These are phyloP conservation scores for Ascaphus truei DNA, from an alignment of 2,113 vertebrate species.

Conservation along the genomic window DNA sequence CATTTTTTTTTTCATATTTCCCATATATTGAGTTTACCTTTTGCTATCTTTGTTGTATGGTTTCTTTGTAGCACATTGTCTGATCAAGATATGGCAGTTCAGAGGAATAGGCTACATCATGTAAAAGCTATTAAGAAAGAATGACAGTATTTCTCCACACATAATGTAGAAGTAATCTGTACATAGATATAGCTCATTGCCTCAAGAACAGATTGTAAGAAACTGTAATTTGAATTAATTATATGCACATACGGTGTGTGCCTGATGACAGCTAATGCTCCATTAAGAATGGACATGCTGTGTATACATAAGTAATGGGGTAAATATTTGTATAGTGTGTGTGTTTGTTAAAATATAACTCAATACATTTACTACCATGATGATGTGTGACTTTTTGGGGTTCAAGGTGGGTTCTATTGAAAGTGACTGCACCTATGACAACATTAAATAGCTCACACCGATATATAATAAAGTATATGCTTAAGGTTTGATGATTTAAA, in stretches of 20 bases:
- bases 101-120: background rate
- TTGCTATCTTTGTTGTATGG: too few species aligned
- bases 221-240: slow-evolving; percentile 69
- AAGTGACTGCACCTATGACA: too few species aligned
- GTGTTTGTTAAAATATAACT: slow-evolving; percentile 62
- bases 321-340: slow-evolving; percentile 76
- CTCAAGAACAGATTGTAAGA: slow-evolving; percentile 53
- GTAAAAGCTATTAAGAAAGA: background rate
- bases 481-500: too few species aligned
- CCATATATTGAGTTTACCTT: background rate
- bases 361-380: too few species aligned
- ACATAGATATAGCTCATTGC: slow-evolving; percentile 57
- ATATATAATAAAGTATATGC: too few species aligned
- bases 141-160: background rate
- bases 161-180: slow-evolving; percentile 37
- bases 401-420: too few species aligned
- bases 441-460: too few species aligned
- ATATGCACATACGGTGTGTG: slow-evolving; percentile 63
- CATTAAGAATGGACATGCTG: slow-evolving; percentile 66
- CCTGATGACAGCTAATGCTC: slow-evolving; percentile 67
- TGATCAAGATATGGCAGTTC: background rate
- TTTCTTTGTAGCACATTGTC: too few species aligned
- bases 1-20: too few species aligned
- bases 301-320: slow-evolving; percentile 65
- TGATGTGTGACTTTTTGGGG: too few species aligned